phyloP scores from a whole-genome alignment of 2,797 vertebrate species.

The Gouania willdenowi region DNA sequence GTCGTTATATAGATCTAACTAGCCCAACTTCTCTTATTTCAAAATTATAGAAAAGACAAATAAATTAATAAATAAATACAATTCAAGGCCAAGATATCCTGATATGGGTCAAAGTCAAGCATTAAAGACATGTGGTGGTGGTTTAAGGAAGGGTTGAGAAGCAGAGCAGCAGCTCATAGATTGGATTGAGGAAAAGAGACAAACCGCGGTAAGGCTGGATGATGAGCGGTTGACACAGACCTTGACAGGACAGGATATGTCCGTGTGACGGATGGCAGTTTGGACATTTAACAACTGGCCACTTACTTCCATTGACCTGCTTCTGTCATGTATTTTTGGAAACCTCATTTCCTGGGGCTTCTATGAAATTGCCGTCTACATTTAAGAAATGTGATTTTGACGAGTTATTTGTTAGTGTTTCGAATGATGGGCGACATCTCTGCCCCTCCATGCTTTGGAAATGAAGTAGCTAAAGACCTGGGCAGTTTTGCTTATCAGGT shows the following conservation, averaged over 20 bases:
- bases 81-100: too few relatives aligned
- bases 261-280: constrained; percentile 51
- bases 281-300: constrained; percentile 54
- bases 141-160: neutral
- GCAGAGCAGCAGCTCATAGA: neutral
- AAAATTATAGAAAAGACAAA: too few relatives aligned
- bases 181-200: constrained; percentile 2
- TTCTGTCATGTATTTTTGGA: constrained; percentile 59
- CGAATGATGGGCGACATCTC: too few relatives aligned
- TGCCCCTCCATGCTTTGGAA: too few relatives aligned
- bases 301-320: constrained; percentile 50
- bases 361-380: constrained; percentile 63
- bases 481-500: too few relatives aligned
- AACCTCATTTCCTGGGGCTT: constrained; percentile 61
- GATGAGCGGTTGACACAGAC: constrained; percentile 24
- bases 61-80: too few relatives aligned
- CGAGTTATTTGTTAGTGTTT: constrained; percentile 53
- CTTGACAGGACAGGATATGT: constrained; percentile 41
- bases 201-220: constrained; percentile 13
- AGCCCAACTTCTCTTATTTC: too few relatives aligned
- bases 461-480: too few relatives aligned
- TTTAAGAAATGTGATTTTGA: constrained; percentile 64
- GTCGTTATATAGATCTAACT: too few relatives aligned
- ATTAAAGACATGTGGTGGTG: too few relatives aligned
- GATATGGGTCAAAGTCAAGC: too few relatives aligned